Base-by-base conservation (phyloP, 2,888 invertebrate species). In the Agriopis leucophaearia region DNA sequence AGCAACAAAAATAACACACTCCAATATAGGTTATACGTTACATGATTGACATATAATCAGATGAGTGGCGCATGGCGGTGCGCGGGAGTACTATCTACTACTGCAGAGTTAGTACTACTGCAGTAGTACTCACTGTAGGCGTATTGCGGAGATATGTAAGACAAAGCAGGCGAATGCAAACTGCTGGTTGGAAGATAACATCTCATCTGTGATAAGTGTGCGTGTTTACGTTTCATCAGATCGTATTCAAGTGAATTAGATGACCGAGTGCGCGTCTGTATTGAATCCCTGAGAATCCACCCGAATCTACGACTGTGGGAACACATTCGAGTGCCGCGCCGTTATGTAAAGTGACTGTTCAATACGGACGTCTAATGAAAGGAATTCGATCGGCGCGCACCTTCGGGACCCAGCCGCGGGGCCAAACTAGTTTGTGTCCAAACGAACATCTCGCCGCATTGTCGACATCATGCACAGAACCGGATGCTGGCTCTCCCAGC, bases 401-500 rank as follows among this genome's bases (percentile, higher is more conserved):
- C 88, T 78, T 82, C 79, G 82, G 77, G 73, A 76, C 78, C 81
- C 80, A 81, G 82, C 85, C 86, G 85, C 86, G 85, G 83, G 76
- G 81, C 84, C 81, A 91, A 92, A 94, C 93, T 90, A 90, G 93
- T 93, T 94, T 91, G 82, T 77, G 81, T 77, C 84, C 87, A 85
- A 90, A 90, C 88, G 88, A 87, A 81, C 87, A 80, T 86, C 87
- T 80, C 86, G 84, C 81, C 83, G 80, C 88, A 90, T 90, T 91
- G 92, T 91, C 78, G 84, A 87, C 88, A 88, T 89, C 87, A 85
- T 87, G 89, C 90, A 84, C 86, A 92, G 85, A 92, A 93, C 93
- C 92, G 93, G 94, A 92, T 91, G 94, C 93, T 92, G 93, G 81
- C 78, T 86, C 85, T 87, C 86, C 84, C 85, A 83, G 83, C 90